phyloP scores from a whole-genome alignment of 2,797 vertebrate genomes.

The Poeciliopsis presidionis region DNA sequence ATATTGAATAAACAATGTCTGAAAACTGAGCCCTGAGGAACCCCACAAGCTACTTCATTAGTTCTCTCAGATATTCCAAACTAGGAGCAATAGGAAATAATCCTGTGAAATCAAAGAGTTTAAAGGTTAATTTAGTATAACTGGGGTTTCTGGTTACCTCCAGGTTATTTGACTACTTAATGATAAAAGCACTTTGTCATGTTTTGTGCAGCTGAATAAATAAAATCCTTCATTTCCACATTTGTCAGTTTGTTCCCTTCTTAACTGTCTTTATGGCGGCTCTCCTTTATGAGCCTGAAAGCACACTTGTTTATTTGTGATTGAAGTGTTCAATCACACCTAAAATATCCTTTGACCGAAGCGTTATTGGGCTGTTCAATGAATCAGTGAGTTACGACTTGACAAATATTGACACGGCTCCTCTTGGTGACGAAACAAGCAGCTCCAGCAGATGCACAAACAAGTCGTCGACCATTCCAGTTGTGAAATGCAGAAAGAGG shows the following conservation, averaged over 20 bases:
- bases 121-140: not conserved
- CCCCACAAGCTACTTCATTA: not conserved
- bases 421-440: constrained; percentile 40
- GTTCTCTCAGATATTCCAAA: too few species aligned
- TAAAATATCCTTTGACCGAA: constrained; percentile 44
- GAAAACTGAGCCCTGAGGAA: not conserved
- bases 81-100: not conserved
- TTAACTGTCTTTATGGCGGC: not conserved
- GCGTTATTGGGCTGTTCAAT: constrained; percentile 46
- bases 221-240: not conserved
- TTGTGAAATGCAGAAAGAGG: constrained; percentile 56
- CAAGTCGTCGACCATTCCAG: constrained; percentile 45
- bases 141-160: not conserved
- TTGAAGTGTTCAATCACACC: constrained; percentile 48
- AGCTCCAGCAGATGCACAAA: constrained; percentile 53
- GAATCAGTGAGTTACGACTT: constrained; percentile 60
- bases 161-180: not conserved
- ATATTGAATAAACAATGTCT: not conserved
- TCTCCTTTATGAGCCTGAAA: constrained; percentile 13
- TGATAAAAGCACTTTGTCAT: not conserved
- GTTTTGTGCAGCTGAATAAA: not conserved
- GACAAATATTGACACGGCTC: constrained; percentile 69
- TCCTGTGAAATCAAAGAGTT: not conserved
- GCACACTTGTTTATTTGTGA: constrained; percentile 26
- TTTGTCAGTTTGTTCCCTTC: not conserved